phyloP scores from a whole-genome alignment of 2,113 vertebrate species.

The Alaudala cheleensis region DNA sequence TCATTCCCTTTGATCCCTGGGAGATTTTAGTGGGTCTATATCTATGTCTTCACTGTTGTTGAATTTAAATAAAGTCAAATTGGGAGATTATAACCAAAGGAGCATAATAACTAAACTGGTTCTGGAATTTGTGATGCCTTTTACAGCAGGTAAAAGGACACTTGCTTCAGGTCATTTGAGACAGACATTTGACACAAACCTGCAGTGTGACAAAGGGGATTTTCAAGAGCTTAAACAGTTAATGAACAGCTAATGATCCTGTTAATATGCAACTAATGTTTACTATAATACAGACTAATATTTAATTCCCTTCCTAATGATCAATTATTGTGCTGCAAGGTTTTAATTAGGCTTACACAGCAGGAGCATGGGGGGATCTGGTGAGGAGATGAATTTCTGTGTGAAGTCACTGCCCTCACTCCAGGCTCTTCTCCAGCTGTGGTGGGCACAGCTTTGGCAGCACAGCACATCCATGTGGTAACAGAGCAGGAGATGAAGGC shows the following conservation, averaged over 20 bases:
- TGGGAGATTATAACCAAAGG: neutral
- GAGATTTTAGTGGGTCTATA: neutral
- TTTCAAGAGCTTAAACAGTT: neutral
- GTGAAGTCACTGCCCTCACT: fast-evolving
- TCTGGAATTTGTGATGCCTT: neutral
- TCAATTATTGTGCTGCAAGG: constrained; percentile 19
- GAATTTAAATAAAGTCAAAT: neutral
- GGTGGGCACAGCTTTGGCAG: neutral
- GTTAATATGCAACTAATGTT: constrained; percentile 17
- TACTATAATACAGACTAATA: constrained; percentile 13
- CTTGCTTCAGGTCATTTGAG: neutral
- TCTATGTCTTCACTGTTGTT: neutral
- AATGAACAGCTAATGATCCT: neutral
- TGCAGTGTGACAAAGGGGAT: neutral
- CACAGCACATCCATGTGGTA: fast-evolving
- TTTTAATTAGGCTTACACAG: constrained; percentile 19
- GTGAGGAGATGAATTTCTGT: neutral
- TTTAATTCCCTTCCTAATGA: constrained; percentile 22
- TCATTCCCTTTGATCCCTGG: neutral
- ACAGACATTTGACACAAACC: neutral
- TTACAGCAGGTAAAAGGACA: neutral
- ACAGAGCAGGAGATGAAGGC: neutral
- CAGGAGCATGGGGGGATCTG: neutral
- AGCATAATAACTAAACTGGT: neutral
- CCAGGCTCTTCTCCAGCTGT: neutral